Evolutionary conservation across 2,113 vertebrate species (phyloP).

Genomic region (Etia nguti): DNA sequence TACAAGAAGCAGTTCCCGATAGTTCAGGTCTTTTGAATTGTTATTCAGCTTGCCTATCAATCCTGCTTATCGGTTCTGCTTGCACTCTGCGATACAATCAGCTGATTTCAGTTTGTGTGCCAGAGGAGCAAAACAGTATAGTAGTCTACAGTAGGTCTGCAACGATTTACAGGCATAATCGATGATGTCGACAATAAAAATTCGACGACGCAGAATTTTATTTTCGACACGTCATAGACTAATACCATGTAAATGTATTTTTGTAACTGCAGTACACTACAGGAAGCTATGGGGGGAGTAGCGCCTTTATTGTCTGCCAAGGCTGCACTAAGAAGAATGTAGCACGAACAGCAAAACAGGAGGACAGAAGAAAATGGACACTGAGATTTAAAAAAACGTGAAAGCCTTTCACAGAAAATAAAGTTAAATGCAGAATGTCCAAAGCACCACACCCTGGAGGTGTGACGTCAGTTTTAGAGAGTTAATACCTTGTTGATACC

Average conservation of each 20-base stretch:
- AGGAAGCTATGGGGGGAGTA: not conserved
- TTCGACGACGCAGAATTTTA: not conserved
- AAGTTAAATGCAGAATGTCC: not conserved
- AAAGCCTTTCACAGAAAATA: rapidly evolving
- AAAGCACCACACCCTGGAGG: not conserved
- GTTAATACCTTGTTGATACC: too few species aligned
- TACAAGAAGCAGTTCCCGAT: not conserved
- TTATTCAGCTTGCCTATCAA: not conserved
- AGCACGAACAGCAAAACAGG: not conserved
- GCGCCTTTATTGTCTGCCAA: not conserved
- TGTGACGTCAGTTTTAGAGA: too few species aligned
- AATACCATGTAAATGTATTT: not conserved
- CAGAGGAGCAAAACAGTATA: not conserved
- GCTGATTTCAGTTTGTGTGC: not conserved
- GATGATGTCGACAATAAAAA: not conserved
- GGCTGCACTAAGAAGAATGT: not conserved
- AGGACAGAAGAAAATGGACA: not conserved
- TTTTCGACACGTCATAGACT: not conserved
- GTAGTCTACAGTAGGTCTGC: not conserved
- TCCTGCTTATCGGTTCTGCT: not conserved
- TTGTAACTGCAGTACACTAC: not conserved
- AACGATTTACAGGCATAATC: not conserved
- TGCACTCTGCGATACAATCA: not conserved
- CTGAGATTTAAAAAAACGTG: not conserved
- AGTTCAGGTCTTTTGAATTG: not conserved